Base-by-base conservation (phyloP, 92 coral and sea anemone genomes). In the Phymanthus crucifer region DNA sequence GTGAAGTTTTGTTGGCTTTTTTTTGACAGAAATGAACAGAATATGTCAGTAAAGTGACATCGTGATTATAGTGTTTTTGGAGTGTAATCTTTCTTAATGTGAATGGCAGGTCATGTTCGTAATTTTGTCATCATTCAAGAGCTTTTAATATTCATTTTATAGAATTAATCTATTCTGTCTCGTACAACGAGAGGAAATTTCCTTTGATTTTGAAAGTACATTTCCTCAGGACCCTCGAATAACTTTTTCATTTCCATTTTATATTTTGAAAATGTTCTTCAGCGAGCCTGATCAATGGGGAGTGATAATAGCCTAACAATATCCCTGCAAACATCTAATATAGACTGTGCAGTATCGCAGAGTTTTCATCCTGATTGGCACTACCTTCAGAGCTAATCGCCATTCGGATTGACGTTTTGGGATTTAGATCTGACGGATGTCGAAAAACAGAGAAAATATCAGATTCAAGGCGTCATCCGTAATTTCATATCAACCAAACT, bases 311-410 rank as follows among this genome's bases (percentile, higher is more conserved):
- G 27, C 7, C 64, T 54, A 54, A 7, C 64, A 54, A 54, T 54
- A 54, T 54, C n/a, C 3, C 64, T 4, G 14, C 64, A 21, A 43
- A 43, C 48, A 43, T 43, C 24, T 54, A 54, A 54, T 54, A 54
- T 54, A 26, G 4, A 7, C 27, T 5, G 2, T 54, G 29, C 68
- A 61, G 29, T 61, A 61, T 61, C 17, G 5, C 13, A n/a, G 1
- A n/a, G 23, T 43, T n/a, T 13, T 61, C 65, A 77, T 64, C 17
- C 37, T 64, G 31, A 77, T 61, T 77, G 81, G 68, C 81, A 77
- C 23, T 16, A 31, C 26, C 68, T 37, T 61, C 58, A 31, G 26
- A 61, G 57, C 81, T 77, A 64, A 77, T 77, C 47, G 38, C 33
- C 58, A 16, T 34, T 36, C 46, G 16, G 58, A 76, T 58, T 54